Evolutionary conservation across 1,140 invertebrate genomes (phyloP), one percentile per base, ranked within the genome.

Genomic region (Macrobrachium nipponense): DNA sequence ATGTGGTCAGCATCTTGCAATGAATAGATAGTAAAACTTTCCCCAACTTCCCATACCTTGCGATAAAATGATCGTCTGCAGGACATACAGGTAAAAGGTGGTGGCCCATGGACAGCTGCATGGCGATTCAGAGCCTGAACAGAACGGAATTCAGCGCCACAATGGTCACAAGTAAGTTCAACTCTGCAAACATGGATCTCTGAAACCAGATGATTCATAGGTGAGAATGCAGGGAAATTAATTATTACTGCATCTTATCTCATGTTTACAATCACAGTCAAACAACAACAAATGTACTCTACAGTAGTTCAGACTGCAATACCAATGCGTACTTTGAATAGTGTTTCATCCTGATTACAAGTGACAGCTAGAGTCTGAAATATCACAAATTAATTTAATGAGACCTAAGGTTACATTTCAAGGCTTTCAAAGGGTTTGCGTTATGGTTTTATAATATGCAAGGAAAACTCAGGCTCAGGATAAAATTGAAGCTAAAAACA

Each of bases 51-150:
- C 18, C 20, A 36, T 77, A 86, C 84, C 77, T 86, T 86, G 58
- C 84, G 80, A 58, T 80, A 86, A 23, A 51, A 86, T 15, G 77
- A 80, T 68, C 84, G 51, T 61, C 68, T 68, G 20, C 84, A 86
- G 6, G 77, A 68, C 51, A 18, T 27, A 58, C 84, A 86, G 0
- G 66, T 70, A 36, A 73, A 61, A 10, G 84, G 84, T 20, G 84
- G 68, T 43, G 77, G 84, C 5, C 84, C 84, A 64, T 86, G 84
- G 12, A 86, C 77, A 23, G 84, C 77, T 59, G 58, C 64, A 43
- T 86, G 84, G 36, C 84, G 58, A 36, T 86, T 86, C 17, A 86
- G 84, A 59, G 84, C 84, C 78, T 86, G 84, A 11, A 86, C 68
- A 18, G 84, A 86, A 8, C 84, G 84, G 77, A 86, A 86, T n/a